These are phyloP conservation scores for Bombyx mandarina DNA, from an alignment of 1,140 invertebrate genomes.

Conservation along the genomic window DNA sequence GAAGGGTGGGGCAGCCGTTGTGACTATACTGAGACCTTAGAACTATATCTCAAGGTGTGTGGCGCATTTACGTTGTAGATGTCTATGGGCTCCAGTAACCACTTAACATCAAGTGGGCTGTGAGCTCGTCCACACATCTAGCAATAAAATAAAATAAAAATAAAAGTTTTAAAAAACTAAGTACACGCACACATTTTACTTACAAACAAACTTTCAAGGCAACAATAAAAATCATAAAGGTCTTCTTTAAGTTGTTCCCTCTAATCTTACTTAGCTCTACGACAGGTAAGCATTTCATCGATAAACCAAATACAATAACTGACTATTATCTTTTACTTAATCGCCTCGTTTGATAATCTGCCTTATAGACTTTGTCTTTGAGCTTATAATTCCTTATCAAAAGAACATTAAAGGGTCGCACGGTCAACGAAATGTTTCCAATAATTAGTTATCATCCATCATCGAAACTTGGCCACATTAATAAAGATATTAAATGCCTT, in stretches of 20 bases:
- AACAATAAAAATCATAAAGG: too few relatives aligned
- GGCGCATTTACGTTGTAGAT: too few relatives aligned
- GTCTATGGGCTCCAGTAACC: too few relatives aligned
- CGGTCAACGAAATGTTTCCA: conserved; percentile 66
- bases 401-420: conserved; percentile 30
- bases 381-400: conserved; percentile 17
- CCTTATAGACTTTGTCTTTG: conserved; percentile 19
- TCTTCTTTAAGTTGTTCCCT: conserved; percentile 12
- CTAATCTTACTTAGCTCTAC: conserved; percentile 41
- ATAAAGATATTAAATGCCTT: conserved; percentile 70
- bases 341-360: conserved; percentile 10
- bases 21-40: too few relatives aligned
- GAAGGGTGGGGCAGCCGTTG: too few relatives aligned
- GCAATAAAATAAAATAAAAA: too few relatives aligned
- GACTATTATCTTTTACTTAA: conserved; percentile 53
- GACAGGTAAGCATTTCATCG: conserved; percentile 47
- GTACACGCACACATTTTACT: too few relatives aligned
- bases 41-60: too few relatives aligned
- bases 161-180: too few relatives aligned
- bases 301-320: conserved; percentile 63
- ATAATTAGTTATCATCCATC: conserved; percentile 71
- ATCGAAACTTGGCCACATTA: conserved; percentile 62
- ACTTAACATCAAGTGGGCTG: too few relatives aligned
- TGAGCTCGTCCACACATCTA: too few relatives aligned
- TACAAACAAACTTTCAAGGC: too few relatives aligned